Percentiles rank a stretch among this genome's conserved stretches.
Conservation (phyloP, 1,140 invertebrate genomes). For the Cydia splendana region DNA sequence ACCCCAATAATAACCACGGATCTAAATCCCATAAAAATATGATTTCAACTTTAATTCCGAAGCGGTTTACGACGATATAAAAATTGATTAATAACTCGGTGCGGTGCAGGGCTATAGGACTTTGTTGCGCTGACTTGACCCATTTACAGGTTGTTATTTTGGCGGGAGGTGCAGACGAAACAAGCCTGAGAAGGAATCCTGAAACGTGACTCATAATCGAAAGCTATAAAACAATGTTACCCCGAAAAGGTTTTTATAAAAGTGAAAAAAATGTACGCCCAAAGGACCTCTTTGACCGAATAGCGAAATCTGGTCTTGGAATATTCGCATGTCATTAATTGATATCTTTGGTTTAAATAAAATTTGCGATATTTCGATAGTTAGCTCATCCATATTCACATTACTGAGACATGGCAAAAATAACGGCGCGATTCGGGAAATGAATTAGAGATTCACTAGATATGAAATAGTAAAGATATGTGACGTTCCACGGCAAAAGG, state of each 20-base stretch:
- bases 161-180: conserved; percentile 67
- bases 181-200: conserved; percentile 43
- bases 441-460: no score
- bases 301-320: not conserved
- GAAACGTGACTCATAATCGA: conserved; percentile 48
- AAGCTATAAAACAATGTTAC: conserved; percentile 35
- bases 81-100: conserved; percentile 73
- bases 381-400: no score
- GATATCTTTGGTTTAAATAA: no score
- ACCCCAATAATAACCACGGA: conserved; percentile 65
- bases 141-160: conserved; percentile 67
- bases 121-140: conserved; percentile 72
- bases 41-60: conserved; percentile 71
- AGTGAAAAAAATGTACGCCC: not conserved
- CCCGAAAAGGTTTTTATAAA: conserved; percentile 2
- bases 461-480: no score
- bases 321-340: no score
- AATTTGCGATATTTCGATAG: no score
- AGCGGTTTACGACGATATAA: conserved; percentile 71
- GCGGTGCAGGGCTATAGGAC: conserved; percentile 56
- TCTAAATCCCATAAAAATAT: conserved; percentile 76
- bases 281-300: not conserved
- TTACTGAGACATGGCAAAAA: no score
- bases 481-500: no score
- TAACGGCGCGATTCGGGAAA: no score